Base-by-base conservation (phyloP, 2,113 vertebrate genomes). In the Ciconia maguari region DNA sequence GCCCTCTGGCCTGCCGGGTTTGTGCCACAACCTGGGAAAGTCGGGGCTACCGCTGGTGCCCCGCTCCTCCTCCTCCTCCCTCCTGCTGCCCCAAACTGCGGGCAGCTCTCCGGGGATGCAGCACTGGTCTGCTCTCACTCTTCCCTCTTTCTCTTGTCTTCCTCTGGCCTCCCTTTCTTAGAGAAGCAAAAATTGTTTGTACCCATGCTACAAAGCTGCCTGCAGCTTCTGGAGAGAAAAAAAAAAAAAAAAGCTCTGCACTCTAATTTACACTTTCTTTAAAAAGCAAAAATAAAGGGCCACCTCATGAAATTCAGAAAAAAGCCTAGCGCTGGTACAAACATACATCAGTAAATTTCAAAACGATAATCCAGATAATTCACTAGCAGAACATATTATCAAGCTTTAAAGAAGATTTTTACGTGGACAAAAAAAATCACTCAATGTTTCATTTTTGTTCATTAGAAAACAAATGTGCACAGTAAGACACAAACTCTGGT, bases 1-100 rank as follows among this genome's bases (percentile, higher is more conserved):
- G 65, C 21, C 26, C 44, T 76, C 41, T 29, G n/a, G 24, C 57
- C 38, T 51, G 30, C 6, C 0, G 4, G 41, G 27, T 44, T 13
- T 51, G 9, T 41, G 27, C 48, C 83, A 44, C 52, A 18, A 11
- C 5, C 24, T 0, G 0, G n/a, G 49, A 8, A 75, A 41, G 27
- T 25, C 32, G 1, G 0, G 0, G 75, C 32, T 46, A 1, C 13
- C 25, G 14, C 20, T 41, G 46, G 21, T n/a, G 71, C 24, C 21
- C 20, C 5, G 36, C 20, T 74, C 10, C 52, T 49, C 15, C 30
- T 34, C 27, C 48, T 55, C 13, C n/a, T 52, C 34, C 11, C 24
- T 17, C 44, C 32, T 25, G 10, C 30, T 71, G 26, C 51, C 29
- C 34, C 30, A 1, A 1, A 1, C 25, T 5, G 11, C 12, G 22